phyloP scores from a whole-genome alignment of 2,113 vertebrate genomes.

The cattle (Bos taurus) region DNA sequence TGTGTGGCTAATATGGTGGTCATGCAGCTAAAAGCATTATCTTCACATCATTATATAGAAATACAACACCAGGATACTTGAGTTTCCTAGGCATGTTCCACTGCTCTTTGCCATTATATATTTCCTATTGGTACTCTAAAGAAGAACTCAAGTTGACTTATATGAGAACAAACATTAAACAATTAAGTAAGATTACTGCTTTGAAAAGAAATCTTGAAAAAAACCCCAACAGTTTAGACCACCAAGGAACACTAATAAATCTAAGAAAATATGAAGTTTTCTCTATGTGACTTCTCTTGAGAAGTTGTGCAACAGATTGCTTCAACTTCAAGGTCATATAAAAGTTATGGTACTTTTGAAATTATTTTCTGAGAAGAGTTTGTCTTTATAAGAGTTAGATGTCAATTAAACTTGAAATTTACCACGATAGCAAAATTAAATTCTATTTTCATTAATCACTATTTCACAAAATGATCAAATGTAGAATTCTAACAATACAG shows the following conservation, averaged over 20 bases:
- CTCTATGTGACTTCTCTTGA: slow-evolving; percentile 87
- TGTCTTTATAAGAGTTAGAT: slow-evolving; percentile 79
- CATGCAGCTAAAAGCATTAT: slow-evolving; percentile 83
- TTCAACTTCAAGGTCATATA: slow-evolving; percentile 83
- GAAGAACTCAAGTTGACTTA: slow-evolving; percentile 83
- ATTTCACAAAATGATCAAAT: slow-evolving; percentile 36
- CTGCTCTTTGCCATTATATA: slow-evolving; percentile 71
- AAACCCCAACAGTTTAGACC: slow-evolving; percentile 79
- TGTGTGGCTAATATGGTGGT: slow-evolving; percentile 79
- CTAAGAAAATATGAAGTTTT: slow-evolving; percentile 90
- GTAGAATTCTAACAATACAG: neutral
- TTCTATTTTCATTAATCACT: slow-evolving; percentile 59
- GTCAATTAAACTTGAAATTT: slow-evolving; percentile 77
- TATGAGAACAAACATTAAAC: slow-evolving; percentile 82
- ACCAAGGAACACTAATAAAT: slow-evolving; percentile 89
- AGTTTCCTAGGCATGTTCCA: slow-evolving; percentile 72
- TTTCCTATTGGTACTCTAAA: slow-evolving; percentile 84
- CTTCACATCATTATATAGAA: slow-evolving; percentile 82
- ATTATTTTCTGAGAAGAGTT: slow-evolving; percentile 79
- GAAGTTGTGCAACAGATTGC: slow-evolving; percentile 84
- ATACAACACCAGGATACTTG: slow-evolving; percentile 74
- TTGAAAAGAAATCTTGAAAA: slow-evolving; percentile 73
- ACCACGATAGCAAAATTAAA: slow-evolving; percentile 75
- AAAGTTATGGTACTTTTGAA: slow-evolving; percentile 79
- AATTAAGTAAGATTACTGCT: slow-evolving; percentile 83